Conservation (phyloP, 2,797 vertebrate genomes). For the Galagoides demidoff region DNA sequence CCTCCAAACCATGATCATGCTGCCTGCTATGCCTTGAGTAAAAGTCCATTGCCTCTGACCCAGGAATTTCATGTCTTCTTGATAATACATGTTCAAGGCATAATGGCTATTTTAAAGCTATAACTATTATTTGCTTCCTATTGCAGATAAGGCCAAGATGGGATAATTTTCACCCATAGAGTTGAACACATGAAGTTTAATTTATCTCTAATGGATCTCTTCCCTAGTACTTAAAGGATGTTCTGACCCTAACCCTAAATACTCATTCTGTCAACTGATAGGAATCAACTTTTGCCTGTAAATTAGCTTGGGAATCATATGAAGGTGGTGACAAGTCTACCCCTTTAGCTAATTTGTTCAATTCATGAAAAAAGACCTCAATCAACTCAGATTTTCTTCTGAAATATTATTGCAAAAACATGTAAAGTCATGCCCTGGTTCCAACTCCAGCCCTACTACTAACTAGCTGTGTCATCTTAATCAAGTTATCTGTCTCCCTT, state of each 20-base stretch:
- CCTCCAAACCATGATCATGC: background rate
- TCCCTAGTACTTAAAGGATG: background rate
- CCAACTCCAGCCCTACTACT: no score
- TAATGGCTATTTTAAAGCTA: background rate
- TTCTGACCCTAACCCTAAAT: background rate
- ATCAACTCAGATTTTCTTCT: background rate
- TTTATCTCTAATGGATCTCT: background rate
- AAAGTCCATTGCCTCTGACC: background rate
- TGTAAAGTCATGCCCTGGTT: background rate
- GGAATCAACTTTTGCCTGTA: background rate
- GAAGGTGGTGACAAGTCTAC: background rate
- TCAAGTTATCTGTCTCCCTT: background rate
- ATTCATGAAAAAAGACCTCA: background rate
- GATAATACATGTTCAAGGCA: background rate
- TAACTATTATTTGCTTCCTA: background rate
- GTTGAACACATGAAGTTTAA: background rate
- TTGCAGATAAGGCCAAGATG: background rate
- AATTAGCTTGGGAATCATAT: background rate
- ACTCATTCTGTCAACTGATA: background rate
- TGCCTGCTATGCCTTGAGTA: background rate
- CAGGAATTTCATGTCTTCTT: background rate
- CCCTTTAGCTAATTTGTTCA: background rate
- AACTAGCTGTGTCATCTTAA: background rate
- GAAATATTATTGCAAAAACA: background rate
- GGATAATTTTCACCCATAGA: background rate